Evolutionary conservation across 2,888 invertebrate species (phyloP).

Genomic region (Drosophila imparisetae): DNA sequence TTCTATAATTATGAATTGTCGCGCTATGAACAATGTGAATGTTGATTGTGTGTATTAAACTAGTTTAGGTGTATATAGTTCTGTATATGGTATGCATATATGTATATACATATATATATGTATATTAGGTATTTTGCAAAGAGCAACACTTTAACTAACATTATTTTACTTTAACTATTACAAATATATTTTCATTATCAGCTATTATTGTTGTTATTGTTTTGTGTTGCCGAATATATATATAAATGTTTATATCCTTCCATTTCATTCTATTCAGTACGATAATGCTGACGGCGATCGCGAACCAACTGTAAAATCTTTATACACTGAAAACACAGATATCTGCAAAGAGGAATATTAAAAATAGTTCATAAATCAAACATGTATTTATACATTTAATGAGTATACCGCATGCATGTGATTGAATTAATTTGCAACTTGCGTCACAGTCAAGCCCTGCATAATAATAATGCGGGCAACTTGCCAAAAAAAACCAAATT

Average conservation of each 20-base stretch:
- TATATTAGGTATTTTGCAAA: conserved; percentile 53
- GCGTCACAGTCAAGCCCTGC: conserved; percentile 75
- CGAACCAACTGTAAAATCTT: conserved; percentile 95
- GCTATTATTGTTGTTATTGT: conserved; percentile 77
- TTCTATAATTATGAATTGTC: conserved; percentile 58
- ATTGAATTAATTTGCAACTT: conserved; percentile 59
- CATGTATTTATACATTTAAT: conserved; percentile 14
- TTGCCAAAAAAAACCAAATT: conserved; percentile 66
- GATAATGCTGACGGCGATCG: conserved; percentile 90
- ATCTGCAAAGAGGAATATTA: conserved; percentile 87
- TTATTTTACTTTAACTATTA: conserved; percentile 75
- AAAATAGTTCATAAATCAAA: conserved; percentile 54
- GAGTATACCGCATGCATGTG: conserved; percentile 23
- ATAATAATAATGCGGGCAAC: conserved; percentile 58
- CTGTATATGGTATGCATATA: conserved; percentile 34
- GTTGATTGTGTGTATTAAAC: conserved; percentile 66
- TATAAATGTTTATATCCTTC: conserved; percentile 5
- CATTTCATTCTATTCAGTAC: conserved; percentile 83
- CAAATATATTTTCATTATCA: conserved; percentile 73
- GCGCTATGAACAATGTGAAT: conserved; percentile 69
- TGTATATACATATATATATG: conserved; percentile 23
- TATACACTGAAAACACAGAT: conserved; percentile 96
- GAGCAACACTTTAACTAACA: conserved; percentile 71
- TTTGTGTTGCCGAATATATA: conserved; percentile 50
- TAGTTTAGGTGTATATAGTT: conserved; percentile 62